A percentile compares a stretch with the other conserved stretches of the same genome.
These are phyloP conservation scores for Gastrophryne carolinensis DNA, from an alignment of 2,797 vertebrate species.

Conservation along the genomic window DNA sequence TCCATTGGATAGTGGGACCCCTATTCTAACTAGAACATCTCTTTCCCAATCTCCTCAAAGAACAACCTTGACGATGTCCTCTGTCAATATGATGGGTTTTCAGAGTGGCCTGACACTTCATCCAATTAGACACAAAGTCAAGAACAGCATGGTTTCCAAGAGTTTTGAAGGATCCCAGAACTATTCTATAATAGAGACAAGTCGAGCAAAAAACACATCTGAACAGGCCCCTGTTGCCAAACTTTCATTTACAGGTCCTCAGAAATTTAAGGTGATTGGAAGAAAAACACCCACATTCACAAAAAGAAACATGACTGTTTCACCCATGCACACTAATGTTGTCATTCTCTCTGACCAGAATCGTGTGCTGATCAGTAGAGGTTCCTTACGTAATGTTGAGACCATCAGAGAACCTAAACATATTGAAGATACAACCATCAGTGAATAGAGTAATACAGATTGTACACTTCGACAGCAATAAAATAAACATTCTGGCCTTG, in stretches of 20 bases:
- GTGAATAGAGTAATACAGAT: background rate
- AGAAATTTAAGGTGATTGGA: constrained; percentile 26
- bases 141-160: background rate
- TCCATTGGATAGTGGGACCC: background rate
- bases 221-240: constrained; percentile 3
- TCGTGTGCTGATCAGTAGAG: background rate
- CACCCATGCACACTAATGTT: constrained; percentile 16
- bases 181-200: background rate
- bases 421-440: background rate
- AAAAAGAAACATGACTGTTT: background rate
- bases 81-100: background rate
- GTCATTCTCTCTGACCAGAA: constrained; percentile 24
- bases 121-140: background rate
- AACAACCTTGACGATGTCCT: background rate
- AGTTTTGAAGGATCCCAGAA: background rate
- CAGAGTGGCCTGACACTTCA: background rate
- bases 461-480: too few species aligned
- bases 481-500: too few species aligned
- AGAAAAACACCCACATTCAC: background rate
- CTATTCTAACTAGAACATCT: background rate
- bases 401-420: background rate
- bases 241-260: constrained; percentile 11
- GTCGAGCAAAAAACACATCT: background rate
- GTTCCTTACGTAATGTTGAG: background rate
- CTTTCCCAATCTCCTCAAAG: background rate